A percentile compares a stretch with the other conserved stretches of the same genome.
Conservation (phyloP, 2,797 vertebrate species). For the Simalia tracyae region DNA sequence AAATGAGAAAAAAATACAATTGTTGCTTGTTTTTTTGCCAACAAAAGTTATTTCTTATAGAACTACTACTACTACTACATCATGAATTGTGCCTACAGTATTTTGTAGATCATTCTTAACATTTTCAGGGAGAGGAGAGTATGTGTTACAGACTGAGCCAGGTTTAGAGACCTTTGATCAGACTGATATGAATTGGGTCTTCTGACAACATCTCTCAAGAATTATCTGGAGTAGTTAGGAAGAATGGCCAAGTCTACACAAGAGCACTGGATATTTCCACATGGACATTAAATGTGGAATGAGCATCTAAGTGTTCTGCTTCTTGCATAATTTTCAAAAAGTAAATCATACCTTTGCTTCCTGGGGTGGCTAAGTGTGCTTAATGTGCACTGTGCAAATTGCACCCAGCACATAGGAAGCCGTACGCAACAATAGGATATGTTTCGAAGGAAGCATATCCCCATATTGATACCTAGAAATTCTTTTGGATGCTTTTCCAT, state of each 20-base stretch:
- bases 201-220: background rate
- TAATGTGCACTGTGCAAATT: background rate
- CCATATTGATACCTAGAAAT: background rate
- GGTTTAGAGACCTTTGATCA: background rate
- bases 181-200: background rate
- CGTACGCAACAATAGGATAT: background rate
- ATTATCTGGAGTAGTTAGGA: background rate
- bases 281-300: background rate
- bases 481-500: background rate
- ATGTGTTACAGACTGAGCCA: background rate
- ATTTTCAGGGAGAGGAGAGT: background rate
- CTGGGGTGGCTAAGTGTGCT: no score
- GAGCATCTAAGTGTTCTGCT: background rate
- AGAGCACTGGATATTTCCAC: background rate
- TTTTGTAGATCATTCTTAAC: background rate
- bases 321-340: background rate
- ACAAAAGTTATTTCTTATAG: background rate
- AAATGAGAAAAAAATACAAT: background rate
- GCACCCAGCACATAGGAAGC: background rate
- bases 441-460: no score
- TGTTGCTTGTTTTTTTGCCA: background rate
- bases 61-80: background rate
- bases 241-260: background rate
- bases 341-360: background rate
- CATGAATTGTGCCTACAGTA: background rate